Evolutionary conservation across 2,797 vertebrate species (phyloP).

Genomic region (Amblyraja radiata): DNA sequence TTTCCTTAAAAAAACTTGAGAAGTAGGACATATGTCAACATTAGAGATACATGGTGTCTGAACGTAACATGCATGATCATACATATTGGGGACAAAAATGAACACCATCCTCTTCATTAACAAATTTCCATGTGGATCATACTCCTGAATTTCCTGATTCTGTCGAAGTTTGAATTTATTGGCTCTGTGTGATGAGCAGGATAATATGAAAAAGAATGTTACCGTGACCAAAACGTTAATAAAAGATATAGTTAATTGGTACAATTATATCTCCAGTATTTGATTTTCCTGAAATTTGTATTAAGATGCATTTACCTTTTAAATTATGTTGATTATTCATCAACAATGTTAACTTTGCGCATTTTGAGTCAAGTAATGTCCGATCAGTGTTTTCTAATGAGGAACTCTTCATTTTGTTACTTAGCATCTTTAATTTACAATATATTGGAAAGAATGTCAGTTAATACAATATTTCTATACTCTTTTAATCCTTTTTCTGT

Average conservation of each 20-base stretch:
- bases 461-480: too few relatives aligned
- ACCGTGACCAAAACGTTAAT: neutral
- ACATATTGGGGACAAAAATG: too few relatives aligned
- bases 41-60: too few relatives aligned
- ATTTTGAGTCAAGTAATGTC: neutral
- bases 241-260: neutral
- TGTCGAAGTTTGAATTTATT: too few relatives aligned
- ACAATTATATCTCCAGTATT: neutral
- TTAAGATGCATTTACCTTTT: neutral
- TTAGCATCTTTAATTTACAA: neutral
- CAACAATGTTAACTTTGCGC: neutral
- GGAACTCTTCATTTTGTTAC: neutral
- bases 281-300: neutral
- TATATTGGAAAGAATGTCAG: neutral
- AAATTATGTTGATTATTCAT: neutral
- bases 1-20: too few relatives aligned
- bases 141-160: too few relatives aligned
- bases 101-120: too few relatives aligned
- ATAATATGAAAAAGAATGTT: neutral
- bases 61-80: too few relatives aligned
- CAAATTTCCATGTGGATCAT: too few relatives aligned
- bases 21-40: too few relatives aligned
- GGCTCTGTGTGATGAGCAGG: too few relatives aligned
- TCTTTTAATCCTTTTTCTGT: neutral
- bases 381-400: neutral